phyloP scores from a whole-genome alignment of 2,888 invertebrate genomes.

The Ichneumoninae sp. region DNA sequence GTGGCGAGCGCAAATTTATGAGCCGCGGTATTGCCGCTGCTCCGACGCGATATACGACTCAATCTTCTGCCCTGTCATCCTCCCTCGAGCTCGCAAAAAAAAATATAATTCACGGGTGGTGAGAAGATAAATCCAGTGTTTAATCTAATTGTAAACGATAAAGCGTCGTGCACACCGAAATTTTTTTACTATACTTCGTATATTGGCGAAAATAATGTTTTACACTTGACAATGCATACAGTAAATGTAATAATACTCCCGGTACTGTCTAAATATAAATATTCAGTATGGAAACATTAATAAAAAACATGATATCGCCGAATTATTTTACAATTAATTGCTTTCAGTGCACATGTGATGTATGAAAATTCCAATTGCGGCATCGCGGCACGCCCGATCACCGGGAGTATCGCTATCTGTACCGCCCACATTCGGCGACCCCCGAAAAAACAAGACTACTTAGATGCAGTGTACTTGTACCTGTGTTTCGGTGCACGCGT shows the following conservation, averaged over 20 bases:
- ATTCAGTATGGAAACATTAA: no score
- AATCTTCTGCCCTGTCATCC: slow-evolving; percentile 29
- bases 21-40: neutral
- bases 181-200: no score
- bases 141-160: slow-evolving; percentile 14
- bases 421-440: neutral
- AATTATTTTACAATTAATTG: no score
- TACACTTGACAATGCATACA: no score
- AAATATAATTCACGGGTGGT: slow-evolving; percentile 20
- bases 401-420: slow-evolving; percentile 19
- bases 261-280: no score
- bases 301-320: no score
- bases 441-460: slow-evolving; percentile 17
- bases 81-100: neutral
- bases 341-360: slow-evolving; percentile 8
- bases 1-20: slow-evolving; percentile 20
- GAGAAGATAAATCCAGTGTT: slow-evolving; percentile 2
- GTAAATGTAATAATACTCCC: no score
- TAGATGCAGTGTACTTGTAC: slow-evolving; percentile 21
- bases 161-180: no score
- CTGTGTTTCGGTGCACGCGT: slow-evolving; percentile 11
- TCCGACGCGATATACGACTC: slow-evolving; percentile 18
- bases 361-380: neutral
- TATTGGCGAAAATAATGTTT: no score
- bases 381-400: neutral